A percentile compares a stretch with the other conserved stretches of the same genome.
phyloP scores from a whole-genome alignment of 2,113 vertebrate genomes.

The Cricetomys ansorgei region DNA sequence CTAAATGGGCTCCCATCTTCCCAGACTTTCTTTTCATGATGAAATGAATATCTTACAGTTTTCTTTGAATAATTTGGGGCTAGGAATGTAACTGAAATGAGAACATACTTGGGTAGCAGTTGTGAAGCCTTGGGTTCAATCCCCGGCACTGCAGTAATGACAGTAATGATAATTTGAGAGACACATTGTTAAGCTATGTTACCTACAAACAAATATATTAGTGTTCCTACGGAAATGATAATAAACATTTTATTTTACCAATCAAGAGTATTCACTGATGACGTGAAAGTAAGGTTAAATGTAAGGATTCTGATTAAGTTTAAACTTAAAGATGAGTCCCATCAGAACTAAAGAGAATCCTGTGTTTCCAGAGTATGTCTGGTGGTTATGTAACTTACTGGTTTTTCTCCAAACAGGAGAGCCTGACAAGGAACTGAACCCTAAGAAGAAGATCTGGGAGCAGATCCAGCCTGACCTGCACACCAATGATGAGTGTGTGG shows the following conservation, averaged over 20 bases:
- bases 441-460: slow-evolving; percentile 99
- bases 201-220: background rate
- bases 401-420: slow-evolving; percentile 88
- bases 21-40: background rate
- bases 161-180: background rate
- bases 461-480: slow-evolving; percentile 95
- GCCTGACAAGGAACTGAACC: slow-evolving; percentile 97
- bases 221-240: slow-evolving; percentile 26
- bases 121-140: background rate
- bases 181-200: background rate
- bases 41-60: slow-evolving; percentile 20
- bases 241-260: background rate
- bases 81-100: background rate
- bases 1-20: background rate
- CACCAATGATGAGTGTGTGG: slow-evolving; percentile 92
- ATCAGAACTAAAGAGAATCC: background rate
- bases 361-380: background rate
- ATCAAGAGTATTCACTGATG: background rate
- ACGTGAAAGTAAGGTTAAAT: slow-evolving; percentile 44
- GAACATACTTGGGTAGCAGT: background rate
- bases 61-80: background rate
- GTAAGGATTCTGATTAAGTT: background rate
- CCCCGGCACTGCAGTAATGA: background rate
- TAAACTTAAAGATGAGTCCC: background rate
- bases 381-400: background rate